Evolutionary conservation across 1,140 invertebrate species (phyloP).

Genomic region (Orchestia grillus): DNA sequence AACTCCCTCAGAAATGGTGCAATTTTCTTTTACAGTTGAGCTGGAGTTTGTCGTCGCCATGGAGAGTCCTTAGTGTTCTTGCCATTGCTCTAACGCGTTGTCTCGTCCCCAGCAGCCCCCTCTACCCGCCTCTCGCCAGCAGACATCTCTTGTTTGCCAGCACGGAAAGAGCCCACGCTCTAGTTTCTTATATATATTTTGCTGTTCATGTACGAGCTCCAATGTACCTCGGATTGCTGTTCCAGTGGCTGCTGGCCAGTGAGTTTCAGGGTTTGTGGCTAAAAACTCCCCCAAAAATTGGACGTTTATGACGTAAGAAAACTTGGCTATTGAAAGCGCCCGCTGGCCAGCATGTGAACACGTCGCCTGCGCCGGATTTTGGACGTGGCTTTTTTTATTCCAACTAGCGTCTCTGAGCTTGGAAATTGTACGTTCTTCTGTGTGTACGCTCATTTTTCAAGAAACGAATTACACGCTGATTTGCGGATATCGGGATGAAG

Average conservation of each 20-base stretch:
- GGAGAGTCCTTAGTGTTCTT: slow-evolving; percentile 41
- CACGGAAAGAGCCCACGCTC: background rate
- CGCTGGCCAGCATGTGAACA: background rate
- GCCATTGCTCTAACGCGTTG: slow-evolving; percentile 36
- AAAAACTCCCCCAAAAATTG: background rate
- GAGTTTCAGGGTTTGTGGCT: background rate
- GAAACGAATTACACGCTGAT: no score
- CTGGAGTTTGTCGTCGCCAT: slow-evolving; percentile 34
- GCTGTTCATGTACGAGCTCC: background rate
- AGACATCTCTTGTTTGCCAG: background rate
- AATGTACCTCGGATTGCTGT: slow-evolving; percentile 36
- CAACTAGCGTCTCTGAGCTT: background rate
- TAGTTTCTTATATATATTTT: slow-evolving; percentile 33
- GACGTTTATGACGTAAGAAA: background rate
- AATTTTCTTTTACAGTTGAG: slow-evolving; percentile 52
- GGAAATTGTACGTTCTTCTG: no score
- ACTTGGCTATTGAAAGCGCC: background rate
- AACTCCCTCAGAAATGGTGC: slow-evolving; percentile 15
- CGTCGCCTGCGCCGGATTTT: background rate
- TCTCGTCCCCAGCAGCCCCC: background rate
- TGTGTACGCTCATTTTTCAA: no score
- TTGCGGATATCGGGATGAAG: no score
- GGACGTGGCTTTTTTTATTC: background rate
- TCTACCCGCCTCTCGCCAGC: background rate
- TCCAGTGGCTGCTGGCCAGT: background rate